Base-by-base conservation (phyloP, 2,888 invertebrate species). In the Andrena bucephala region DNA sequence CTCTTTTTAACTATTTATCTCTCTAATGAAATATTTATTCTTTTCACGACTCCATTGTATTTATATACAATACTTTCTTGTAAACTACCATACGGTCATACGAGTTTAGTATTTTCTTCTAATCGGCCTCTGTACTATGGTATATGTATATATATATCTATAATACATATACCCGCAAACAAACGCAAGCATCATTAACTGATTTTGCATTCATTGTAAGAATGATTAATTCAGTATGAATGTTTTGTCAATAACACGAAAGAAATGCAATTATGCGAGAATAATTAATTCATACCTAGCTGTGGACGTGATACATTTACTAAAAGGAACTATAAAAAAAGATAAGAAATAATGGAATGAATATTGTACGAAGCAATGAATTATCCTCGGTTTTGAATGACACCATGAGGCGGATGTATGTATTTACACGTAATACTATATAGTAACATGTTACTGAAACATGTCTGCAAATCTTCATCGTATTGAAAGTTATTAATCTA, bases 371-470 rank as follows among this genome's bases (percentile, higher is more conserved):
- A 74, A 70, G 20, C 50, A 72, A 81, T 73, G 65, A 70, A 73
- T 62, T 42, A 63, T 69, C 31, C 67, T 68, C 13, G 10, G 27
- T 70, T 74, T 66, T 52, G 6, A 36, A 74, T 42, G 67, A 65
- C 68, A 81, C 52, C 62, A 42, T 54, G 68, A 71, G 31, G 20
- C 60, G 77, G 29, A 73, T 79, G 62, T 87, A 73, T 79, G 62
- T 87, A 78, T 80, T 85, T 72, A 73, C 63, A 81, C 68, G 66
- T 83, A 83, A 83, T 83, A 83, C 83, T 83, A 81, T 73, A 65
- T 77, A 81, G 24, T 60, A 69, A 67, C 82, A 80, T 80, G 81
- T 70, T 36, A 24, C 29, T 33, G 20, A 66, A 66, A 66, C 81
- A 70, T 81, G 59, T 79, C 57, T 36, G 48, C 63, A 63, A 75